Conservation (phyloP, 2,888 invertebrate genomes). For the Bombylius discolor region DNA sequence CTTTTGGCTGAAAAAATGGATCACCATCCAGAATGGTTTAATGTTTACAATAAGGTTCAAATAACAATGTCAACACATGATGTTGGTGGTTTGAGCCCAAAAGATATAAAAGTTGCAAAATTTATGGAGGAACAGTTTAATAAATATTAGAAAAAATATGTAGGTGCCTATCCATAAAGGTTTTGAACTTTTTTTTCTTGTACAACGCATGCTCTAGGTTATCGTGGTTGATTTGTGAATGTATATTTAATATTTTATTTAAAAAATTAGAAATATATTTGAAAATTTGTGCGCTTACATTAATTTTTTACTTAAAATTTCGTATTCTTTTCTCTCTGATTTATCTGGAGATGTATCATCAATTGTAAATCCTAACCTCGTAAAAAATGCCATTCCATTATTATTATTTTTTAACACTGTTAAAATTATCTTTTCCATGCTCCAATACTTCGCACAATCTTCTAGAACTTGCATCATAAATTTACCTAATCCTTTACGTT, state of each 20-base stretch:
- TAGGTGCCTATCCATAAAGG: too few species aligned
- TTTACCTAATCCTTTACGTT: slow-evolving; percentile 64
- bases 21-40: slow-evolving; percentile 99
- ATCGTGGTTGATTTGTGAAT: not conserved
- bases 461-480: slow-evolving; percentile 66
- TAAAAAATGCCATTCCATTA: slow-evolving; percentile 53
- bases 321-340: slow-evolving; percentile 44
- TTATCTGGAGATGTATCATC: slow-evolving; percentile 57
- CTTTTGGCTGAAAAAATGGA: slow-evolving; percentile 93
- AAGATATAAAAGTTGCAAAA: slow-evolving; percentile 74
- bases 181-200: too few species aligned
- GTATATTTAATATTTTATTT: too few species aligned
- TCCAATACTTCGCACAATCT: slow-evolving; percentile 52
- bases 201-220: not conserved
- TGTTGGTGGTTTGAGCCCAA: slow-evolving; percentile 71
- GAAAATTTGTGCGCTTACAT: too few species aligned
- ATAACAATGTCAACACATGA: slow-evolving; percentile 92
- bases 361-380: slow-evolving; percentile 49
- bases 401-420: slow-evolving; percentile 65
- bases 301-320: slow-evolving; percentile 45
- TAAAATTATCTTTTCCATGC: slow-evolving; percentile 61
- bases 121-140: slow-evolving; percentile 66
- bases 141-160: slow-evolving; percentile 22
- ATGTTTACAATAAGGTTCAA: slow-evolving; percentile 94
- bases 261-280: too few species aligned